Percentiles rank a stretch among this genome's conserved stretches.
These are phyloP conservation scores for Sarcophaga variegata DNA, from an alignment of 2,888 invertebrate species.

Conservation along the genomic window DNA sequence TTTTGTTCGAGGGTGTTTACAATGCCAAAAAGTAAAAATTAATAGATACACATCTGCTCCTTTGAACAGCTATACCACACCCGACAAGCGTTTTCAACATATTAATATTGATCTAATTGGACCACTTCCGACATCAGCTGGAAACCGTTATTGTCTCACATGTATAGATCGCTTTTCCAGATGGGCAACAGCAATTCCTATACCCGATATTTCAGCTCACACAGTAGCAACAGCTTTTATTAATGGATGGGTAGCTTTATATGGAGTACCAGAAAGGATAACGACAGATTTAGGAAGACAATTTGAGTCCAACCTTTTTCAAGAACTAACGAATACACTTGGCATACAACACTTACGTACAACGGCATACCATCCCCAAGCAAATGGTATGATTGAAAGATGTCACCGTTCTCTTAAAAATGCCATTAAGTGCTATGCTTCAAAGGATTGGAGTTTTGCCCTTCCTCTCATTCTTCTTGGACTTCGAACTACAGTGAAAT, in stretches of 20 bases:
- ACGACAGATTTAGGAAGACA: conserved; percentile 66
- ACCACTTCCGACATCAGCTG: too few relatives aligned
- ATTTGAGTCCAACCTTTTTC: conserved; percentile 63
- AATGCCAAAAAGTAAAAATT: conserved; percentile 47
- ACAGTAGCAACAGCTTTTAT: conserved; percentile 3
- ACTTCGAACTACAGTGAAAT: too few relatives aligned
- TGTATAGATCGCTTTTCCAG: too few relatives aligned
- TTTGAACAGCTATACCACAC: not conserved
- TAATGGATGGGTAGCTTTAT: conserved; percentile 44
- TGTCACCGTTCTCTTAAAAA: too few relatives aligned
- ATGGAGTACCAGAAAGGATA: conserved; percentile 57
- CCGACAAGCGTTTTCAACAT: conserved; percentile 73
- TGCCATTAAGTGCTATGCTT: too few relatives aligned
- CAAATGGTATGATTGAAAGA: too few relatives aligned
- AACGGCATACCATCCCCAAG: too few relatives aligned
- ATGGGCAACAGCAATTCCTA: too few relatives aligned
- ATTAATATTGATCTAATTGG: conserved; percentile 75
- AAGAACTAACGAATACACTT: conserved; percentile 36
- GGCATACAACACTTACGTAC: too few relatives aligned
- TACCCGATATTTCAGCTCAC: not conserved
- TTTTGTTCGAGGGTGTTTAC: conserved; percentile 43
- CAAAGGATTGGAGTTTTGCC: too few relatives aligned
- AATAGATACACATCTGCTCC: conserved; percentile 30
- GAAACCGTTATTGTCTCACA: too few relatives aligned
- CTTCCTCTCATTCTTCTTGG: too few relatives aligned